Conservation (phyloP, 35 echinoderm and acorn worm genomes). For the Diadema setosum region DNA sequence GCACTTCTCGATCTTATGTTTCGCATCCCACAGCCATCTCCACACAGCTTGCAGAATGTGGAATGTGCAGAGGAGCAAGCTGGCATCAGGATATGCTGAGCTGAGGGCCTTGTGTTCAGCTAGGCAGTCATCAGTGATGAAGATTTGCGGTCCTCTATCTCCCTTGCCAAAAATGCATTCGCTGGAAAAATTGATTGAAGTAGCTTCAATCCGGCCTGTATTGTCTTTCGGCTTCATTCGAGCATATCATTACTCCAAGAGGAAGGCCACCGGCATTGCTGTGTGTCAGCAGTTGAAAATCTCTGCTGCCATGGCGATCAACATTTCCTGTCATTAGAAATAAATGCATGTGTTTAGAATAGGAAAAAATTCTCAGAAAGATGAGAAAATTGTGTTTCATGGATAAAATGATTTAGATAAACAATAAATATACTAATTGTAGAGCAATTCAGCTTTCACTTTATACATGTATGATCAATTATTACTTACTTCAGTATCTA, state of each 20-base stretch:
- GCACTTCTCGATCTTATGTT: not conserved
- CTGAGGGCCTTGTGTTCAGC: constrained; percentile 7
- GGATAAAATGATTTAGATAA: not conserved
- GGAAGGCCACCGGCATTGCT: constrained; percentile 43
- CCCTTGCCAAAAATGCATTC: constrained; percentile 15
- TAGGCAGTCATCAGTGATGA: constrained; percentile 40
- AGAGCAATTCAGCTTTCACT: not conserved
- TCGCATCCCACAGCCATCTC: not conserved
- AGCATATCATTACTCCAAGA: constrained; percentile 24
- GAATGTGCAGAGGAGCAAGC: constrained; percentile 11
- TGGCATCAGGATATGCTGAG: constrained; percentile 17
- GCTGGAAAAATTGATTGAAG: not conserved
- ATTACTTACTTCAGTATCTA: too few relatives aligned
- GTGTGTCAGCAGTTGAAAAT: constrained; percentile 45
- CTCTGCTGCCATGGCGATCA: constrained; percentile 22
- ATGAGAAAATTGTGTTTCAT: not conserved
- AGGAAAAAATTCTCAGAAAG: too few relatives aligned
- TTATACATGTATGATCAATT: not conserved
- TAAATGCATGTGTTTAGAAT: too few relatives aligned
- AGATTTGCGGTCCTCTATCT: not conserved
- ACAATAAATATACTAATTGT: not conserved
- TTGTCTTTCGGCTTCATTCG: not conserved
- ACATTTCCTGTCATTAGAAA: not conserved
- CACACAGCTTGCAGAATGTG: constrained; percentile 33
- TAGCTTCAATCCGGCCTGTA: constrained; percentile 8